Evolutionary conservation across 2,113 vertebrate species (phyloP).

Genomic region (Neolamprologus brichardi): DNA sequence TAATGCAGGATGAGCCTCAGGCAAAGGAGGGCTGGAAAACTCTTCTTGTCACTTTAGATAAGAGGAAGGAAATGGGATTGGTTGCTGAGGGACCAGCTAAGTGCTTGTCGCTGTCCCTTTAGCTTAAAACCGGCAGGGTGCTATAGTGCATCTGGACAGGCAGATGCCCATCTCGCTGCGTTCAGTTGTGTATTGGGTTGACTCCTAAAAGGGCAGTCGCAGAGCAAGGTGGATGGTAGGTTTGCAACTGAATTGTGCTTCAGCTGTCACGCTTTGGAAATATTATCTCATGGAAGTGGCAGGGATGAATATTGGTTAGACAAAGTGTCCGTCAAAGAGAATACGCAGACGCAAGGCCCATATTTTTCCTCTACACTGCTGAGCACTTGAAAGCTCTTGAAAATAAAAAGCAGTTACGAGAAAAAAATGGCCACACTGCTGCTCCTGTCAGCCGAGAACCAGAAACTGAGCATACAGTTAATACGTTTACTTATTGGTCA

Average conservation of each 20-base stretch:
- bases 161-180: constrained; percentile 39
- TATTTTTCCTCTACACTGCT: background rate
- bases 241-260: constrained; percentile 9
- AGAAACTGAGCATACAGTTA: background rate
- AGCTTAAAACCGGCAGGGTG: constrained; percentile 33
- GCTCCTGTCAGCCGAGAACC: background rate
- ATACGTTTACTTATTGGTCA: background rate
- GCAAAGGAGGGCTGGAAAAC: constrained; percentile 50
- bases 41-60: constrained; percentile 71
- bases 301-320: background rate
- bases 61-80: constrained; percentile 58
- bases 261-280: background rate
- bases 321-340: background rate
- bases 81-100: constrained; percentile 64
- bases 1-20: constrained; percentile 61
- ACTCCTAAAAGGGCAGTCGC: constrained; percentile 5
- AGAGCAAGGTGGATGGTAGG: constrained; percentile 18
- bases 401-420: background rate
- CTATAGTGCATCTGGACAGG: constrained; percentile 30
- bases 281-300: background rate
- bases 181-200: background rate
- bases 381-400: background rate
- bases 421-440: background rate
- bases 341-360: background rate
- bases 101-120: constrained; percentile 63